Evolutionary conservation across 2,113 vertebrate genomes (phyloP).

Genomic region (Mesocricetus auratus): DNA sequence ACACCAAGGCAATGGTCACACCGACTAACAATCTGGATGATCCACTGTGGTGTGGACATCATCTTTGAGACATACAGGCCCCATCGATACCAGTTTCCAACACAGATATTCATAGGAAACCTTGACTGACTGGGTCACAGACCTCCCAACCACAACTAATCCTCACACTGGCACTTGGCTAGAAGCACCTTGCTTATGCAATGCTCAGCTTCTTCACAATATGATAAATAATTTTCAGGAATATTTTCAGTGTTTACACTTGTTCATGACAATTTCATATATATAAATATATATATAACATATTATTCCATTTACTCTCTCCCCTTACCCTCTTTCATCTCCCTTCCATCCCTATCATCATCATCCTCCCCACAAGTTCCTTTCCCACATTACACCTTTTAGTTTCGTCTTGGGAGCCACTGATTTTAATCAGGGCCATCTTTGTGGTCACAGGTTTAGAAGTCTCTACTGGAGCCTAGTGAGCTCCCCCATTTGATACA

Average conservation of each 20-base stretch:
- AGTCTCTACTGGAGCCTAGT: not conserved
- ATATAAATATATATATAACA: too few species aligned
- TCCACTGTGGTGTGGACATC: not conserved
- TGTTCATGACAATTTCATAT: not conserved
- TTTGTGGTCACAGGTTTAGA: not conserved
- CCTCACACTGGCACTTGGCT: not conserved
- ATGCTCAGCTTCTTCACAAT: not conserved
- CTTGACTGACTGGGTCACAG: not conserved
- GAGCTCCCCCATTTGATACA: not conserved
- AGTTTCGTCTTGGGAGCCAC: not conserved
- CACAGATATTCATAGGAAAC: not conserved
- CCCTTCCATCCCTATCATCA: not conserved
- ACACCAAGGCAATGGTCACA: not conserved
- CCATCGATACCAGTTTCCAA: not conserved
- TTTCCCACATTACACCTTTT: not conserved
- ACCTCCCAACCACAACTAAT: not conserved
- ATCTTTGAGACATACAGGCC: not conserved
- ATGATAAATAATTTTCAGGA: conserved; percentile 40
- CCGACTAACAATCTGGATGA: not conserved
- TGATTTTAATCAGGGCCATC: not conserved
- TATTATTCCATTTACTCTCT: too few species aligned
- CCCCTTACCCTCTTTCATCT: not conserved
- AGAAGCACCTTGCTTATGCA: not conserved
- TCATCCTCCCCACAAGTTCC: not conserved
- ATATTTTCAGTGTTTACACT: not conserved